Percentiles rank a stretch among this genome's conserved stretches.
Evolutionary conservation across 1,140 invertebrate species (phyloP).

Genomic region (Campoletis sonorensis): DNA sequence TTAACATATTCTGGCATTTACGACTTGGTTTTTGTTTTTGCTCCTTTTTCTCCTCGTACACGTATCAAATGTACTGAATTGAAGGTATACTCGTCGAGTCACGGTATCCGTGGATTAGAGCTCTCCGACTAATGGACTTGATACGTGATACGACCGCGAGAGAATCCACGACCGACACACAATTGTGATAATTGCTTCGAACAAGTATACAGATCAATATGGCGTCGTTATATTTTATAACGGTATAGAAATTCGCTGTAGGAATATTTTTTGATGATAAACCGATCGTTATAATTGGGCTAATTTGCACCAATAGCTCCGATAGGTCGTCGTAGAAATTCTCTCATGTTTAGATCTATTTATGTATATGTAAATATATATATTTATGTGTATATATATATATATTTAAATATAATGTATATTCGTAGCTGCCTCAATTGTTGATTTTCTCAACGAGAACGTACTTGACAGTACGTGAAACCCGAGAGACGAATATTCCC

Average conservation of each 20-base stretch:
- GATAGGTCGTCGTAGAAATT: not conserved
- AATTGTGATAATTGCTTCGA: constrained; percentile 36
- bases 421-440: not conserved
- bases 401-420: constrained; percentile 19
- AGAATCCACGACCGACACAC: constrained; percentile 17
- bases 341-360: not conserved
- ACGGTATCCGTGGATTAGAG: constrained; percentile 18
- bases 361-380: too few species aligned
- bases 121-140: constrained; percentile 40
- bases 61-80: not conserved
- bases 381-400: not conserved
- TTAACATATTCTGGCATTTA: too few species aligned
- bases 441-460: not conserved
- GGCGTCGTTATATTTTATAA: not conserved
- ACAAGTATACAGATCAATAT: not conserved
- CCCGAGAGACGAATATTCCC: constrained; percentile 18
- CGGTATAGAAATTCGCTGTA: not conserved
- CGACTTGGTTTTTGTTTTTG: constrained; percentile 23
- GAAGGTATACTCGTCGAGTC: not conserved
- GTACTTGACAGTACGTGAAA: not conserved
- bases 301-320: not conserved
- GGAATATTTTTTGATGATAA: not conserved
- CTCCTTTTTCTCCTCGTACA: constrained; percentile 43
- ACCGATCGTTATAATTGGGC: not conserved
- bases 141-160: constrained; percentile 33